Evolutionary conservation across 2,113 vertebrate genomes (phyloP), one percentile per base, ranked within the genome.

Genomic region (Uria lomvia): DNA sequence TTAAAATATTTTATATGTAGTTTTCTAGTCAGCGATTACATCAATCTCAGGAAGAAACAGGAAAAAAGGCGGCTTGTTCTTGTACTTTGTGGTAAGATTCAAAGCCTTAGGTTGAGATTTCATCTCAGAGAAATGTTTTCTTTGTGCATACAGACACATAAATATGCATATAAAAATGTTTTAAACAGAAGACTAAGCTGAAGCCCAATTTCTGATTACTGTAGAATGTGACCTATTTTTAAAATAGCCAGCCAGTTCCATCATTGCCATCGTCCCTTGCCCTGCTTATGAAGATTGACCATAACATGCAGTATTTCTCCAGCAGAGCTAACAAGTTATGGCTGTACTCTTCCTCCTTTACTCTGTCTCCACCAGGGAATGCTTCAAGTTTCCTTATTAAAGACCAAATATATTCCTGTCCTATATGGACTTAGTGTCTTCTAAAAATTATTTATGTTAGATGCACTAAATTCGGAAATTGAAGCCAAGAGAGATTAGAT

Each of bases 231-330:
- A 4, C 0, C 1, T 66, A 42, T 32, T 43, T 79, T 34, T 40
- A 23, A 78, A 71, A 20, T 8, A 65, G 15, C 18, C 15, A 36
- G 22, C 9, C 23, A 20, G 17, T 75, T 86, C 32, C 15, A 2
- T 40, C 32, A 11, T 6, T n/a, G 49, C 38, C n/a, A 5, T 59
- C 0, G 0, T 34, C 26, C 12, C 18, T 17, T 79, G n/a, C 6
- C 10, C 30, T 74, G 34, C 45, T 73, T 19, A 29, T 26, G 36
- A 62, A 32, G 38, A 67, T 20, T 42, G 43, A 42, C 42, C 5
- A 4, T 8, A 5, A 34, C 30, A 11, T 13, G 11, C 26, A 38
- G 11, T 38, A 13, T 40, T 53, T 36, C 52, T 49, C 11, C 42
- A 34, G 36, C 52, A 49, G 12, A 50, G 60, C 23, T 62, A 53